phyloP scores from a whole-genome alignment of 2,888 invertebrate species.

The Hypercompe scribonia region DNA sequence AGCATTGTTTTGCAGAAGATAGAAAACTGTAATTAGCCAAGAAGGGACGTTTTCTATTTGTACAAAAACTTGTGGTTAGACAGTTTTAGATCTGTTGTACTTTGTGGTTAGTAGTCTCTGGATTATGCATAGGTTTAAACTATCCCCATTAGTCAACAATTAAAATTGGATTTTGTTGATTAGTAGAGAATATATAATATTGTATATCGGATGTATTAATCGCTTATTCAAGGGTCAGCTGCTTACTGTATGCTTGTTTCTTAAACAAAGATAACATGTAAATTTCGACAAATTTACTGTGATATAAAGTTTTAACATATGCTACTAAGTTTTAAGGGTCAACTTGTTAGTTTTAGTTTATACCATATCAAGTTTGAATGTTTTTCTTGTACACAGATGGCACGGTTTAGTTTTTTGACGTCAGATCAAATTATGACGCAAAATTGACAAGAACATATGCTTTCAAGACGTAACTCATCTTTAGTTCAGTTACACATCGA shows the following conservation, averaged over 20 bases:
- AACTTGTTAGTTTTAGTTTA: not conserved
- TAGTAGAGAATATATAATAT: not conserved
- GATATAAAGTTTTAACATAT: not conserved
- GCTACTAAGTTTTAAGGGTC: not conserved
- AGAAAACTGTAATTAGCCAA: not conserved
- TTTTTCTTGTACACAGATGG: not conserved
- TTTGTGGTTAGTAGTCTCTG: not conserved
- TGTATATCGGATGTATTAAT: not conserved
- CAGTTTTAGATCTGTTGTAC: not conserved
- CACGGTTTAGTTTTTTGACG: slow-evolving; percentile 21
- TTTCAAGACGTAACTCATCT: slow-evolving; percentile 7
- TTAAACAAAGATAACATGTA: not conserved
- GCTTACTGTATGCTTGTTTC: not conserved
- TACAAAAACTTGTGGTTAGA: not conserved
- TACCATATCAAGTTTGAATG: not conserved
- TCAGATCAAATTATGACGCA: slow-evolving; percentile 32
- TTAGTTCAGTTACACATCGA: not conserved
- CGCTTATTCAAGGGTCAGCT: not conserved
- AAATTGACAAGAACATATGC: slow-evolving; percentile 10
- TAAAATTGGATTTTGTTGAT: not conserved
- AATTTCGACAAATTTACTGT: not conserved
- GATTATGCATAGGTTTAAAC: not conserved
- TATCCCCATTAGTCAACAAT: not conserved
- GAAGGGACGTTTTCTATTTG: not conserved
- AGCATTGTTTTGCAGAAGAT: slow-evolving; percentile 3